Conservation (phyloP, 2,888 invertebrate genomes). For the Callyntrura guangdongensis region DNA sequence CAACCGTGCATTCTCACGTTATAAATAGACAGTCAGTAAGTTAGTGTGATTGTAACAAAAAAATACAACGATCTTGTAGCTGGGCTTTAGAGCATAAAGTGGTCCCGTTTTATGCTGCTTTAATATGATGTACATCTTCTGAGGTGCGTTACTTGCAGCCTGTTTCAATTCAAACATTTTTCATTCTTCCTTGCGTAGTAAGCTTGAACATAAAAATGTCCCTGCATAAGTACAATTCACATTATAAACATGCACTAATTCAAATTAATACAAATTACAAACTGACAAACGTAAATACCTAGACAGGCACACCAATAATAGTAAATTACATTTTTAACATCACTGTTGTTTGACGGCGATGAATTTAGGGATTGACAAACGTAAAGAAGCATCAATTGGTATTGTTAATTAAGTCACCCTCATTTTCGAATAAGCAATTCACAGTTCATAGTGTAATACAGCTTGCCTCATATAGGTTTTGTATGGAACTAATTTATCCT, state of each 20-base stretch:
- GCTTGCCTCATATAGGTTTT: too few species aligned
- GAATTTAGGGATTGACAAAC: too few species aligned
- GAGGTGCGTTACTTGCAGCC: not conserved
- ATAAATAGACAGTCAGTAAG: conserved; percentile 39
- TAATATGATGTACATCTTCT: not conserved
- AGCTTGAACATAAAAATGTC: not conserved
- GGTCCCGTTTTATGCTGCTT: conserved; percentile 57
- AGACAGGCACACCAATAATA: too few species aligned
- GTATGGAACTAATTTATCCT: too few species aligned
- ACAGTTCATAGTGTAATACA: too few species aligned
- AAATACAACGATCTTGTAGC: not conserved
- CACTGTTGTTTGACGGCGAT: too few species aligned
- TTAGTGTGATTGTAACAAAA: conserved; percentile 11
- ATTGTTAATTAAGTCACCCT: too few species aligned
- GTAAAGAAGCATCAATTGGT: too few species aligned
- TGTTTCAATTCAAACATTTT: not conserved
- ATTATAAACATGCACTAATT: not conserved
- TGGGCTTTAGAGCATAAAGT: conserved; percentile 60
- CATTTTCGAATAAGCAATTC: too few species aligned
- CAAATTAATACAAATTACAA: too few species aligned
- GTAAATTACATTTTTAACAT: too few species aligned
- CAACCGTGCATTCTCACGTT: not conserved
- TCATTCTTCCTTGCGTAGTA: not conserved
- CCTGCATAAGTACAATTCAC: not conserved
- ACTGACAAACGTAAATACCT: too few species aligned